Conservation (phyloP, 1,140 invertebrate genomes). For the Dendrolimus punctatus region DNA sequence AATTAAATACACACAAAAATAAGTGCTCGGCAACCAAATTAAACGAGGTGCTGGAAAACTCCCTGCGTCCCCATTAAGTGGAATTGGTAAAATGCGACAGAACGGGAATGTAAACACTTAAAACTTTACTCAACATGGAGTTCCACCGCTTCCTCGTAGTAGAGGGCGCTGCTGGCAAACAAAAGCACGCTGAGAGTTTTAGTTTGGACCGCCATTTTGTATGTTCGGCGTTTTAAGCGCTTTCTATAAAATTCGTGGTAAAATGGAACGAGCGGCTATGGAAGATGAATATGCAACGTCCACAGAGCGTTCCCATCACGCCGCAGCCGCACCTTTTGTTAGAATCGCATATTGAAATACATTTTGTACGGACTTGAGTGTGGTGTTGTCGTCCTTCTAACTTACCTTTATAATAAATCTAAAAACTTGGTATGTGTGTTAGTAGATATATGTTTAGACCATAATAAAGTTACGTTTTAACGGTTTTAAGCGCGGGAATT, state of each 20-base stretch:
- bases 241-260: slow-evolving; percentile 32
- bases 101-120: slow-evolving; percentile 63
- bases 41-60: slow-evolving; percentile 41
- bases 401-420: slow-evolving; percentile 6
- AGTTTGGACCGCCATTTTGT: slow-evolving; percentile 35
- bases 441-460: too few species aligned
- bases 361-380: slow-evolving; percentile 20
- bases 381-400: slow-evolving; percentile 38
- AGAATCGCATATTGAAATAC: slow-evolving; percentile 24
- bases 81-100: slow-evolving; percentile 59
- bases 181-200: slow-evolving; percentile 39
- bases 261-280: slow-evolving; percentile 40
- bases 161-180: slow-evolving; percentile 45
- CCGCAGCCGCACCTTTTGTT: too few species aligned
- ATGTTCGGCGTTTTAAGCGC: slow-evolving; percentile 44
- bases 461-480: too few species aligned
- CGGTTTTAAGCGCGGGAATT: too few species aligned
- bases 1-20: slow-evolving; percentile 43
- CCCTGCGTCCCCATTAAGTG: slow-evolving; percentile 46
- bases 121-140: slow-evolving; percentile 46
- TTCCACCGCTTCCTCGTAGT: slow-evolving; percentile 33
- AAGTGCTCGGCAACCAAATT: slow-evolving; percentile 31
- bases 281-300: slow-evolving; percentile 56
- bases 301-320: slow-evolving; percentile 4
- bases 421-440: too few species aligned